Conservation (phyloP, 2,888 invertebrate genomes). For the Cataglyphis rosenhaueri region DNA sequence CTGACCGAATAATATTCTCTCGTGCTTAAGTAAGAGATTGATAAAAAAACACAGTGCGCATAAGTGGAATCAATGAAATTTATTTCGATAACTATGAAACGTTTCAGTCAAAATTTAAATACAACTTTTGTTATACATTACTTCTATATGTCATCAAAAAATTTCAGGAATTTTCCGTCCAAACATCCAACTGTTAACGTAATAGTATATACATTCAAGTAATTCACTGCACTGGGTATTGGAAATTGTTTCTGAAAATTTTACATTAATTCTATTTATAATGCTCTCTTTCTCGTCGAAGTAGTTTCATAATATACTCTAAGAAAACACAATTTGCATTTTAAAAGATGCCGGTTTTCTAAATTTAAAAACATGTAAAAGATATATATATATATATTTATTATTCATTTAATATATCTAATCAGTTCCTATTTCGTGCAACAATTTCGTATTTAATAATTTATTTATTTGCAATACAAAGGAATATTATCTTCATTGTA, state of each 20-base stretch:
- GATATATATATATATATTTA: slow-evolving; percentile 2
- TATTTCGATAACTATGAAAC: slow-evolving; percentile 12
- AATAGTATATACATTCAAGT: slow-evolving; percentile 50
- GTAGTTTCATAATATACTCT: not conserved
- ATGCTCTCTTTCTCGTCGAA: not conserved
- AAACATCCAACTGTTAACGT: slow-evolving; percentile 58
- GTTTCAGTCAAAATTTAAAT: slow-evolving; percentile 5
- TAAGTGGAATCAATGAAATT: not conserved
- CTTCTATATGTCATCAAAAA: slow-evolving; percentile 47
- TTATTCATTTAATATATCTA: not conserved
- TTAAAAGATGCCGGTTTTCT: slow-evolving; percentile 2
- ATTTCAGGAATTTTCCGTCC: slow-evolving; percentile 70
- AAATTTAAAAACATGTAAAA: slow-evolving; percentile 51
- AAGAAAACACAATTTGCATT: not conserved
- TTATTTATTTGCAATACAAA: slow-evolving; percentile 52
- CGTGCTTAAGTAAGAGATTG: slow-evolving; percentile 28
- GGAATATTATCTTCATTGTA: slow-evolving; percentile 31
- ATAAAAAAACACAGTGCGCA: slow-evolving; percentile 19
- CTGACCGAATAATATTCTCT: slow-evolving; percentile 38
- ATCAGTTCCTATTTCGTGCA: slow-evolving; percentile 22
- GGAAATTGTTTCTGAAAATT: not conserved
- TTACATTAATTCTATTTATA: not conserved
- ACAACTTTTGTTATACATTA: slow-evolving; percentile 19
- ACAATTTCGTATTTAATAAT: slow-evolving; percentile 33
- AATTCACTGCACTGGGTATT: slow-evolving; percentile 3